Percentiles rank a stretch among this genome's conserved stretches.
Conservation (phyloP, 2,888 invertebrate species). For the Leucophora obtusa region DNA sequence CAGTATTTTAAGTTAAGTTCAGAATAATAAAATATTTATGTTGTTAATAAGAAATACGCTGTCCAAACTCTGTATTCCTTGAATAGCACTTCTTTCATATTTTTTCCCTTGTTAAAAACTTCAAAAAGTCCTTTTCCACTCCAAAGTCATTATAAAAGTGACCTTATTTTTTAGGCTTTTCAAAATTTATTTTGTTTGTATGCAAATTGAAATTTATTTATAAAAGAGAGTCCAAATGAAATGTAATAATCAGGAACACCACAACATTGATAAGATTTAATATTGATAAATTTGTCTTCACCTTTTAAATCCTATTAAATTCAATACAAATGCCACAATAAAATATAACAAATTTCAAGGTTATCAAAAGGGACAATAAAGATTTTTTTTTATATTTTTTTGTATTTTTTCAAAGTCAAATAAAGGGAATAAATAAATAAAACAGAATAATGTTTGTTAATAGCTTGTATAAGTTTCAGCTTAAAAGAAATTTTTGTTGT, state of each 20-base stretch:
- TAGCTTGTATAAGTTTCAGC: constrained; percentile 15
- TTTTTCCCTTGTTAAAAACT: too few relatives aligned
- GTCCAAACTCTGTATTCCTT: too few relatives aligned
- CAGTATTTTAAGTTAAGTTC: too few relatives aligned
- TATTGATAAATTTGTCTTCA: constrained; percentile 27
- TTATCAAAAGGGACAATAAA: constrained; percentile 30
- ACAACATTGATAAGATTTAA: constrained; percentile 20
- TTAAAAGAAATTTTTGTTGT: constrained; percentile 12
- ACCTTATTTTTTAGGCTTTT: not conserved
- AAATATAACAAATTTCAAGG: constrained; percentile 35
- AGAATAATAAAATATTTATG: too few relatives aligned
- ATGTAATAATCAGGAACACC: not conserved
- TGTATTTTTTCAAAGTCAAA: not conserved
- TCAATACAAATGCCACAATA: constrained; percentile 39
- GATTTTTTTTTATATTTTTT: constrained; percentile 3
- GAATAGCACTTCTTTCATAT: too few relatives aligned
- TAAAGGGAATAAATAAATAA: not conserved
- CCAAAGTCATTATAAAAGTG: not conserved
- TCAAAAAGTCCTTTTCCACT: too few relatives aligned
- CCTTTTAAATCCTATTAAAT: constrained; percentile 42
- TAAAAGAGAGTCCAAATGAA: not conserved
- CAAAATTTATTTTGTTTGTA: constrained; percentile 15
- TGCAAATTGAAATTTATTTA: constrained; percentile 6
- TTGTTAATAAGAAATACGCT: too few relatives aligned
- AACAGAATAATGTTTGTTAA: constrained; percentile 13